Conservation (phyloP, 23 tunicate genomes). For the Trididemnum miniatum region DNA sequence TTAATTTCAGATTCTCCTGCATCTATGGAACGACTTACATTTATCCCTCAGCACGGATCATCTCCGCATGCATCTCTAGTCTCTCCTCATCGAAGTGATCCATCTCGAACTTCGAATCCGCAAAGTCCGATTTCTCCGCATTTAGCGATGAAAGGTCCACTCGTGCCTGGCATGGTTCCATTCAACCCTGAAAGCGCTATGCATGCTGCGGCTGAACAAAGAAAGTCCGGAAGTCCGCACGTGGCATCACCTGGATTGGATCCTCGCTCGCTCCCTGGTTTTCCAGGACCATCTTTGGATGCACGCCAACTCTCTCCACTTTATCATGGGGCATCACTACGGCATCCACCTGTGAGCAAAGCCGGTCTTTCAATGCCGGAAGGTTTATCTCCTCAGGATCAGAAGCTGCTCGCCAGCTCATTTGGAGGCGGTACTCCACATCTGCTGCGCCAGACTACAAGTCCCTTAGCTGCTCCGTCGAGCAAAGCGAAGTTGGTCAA, state of each 20-base stretch:
- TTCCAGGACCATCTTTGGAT: no score
- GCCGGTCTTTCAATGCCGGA: neutral
- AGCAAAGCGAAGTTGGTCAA: neutral
- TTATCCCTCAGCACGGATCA: slow-evolving; percentile 22
- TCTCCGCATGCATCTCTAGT: neutral
- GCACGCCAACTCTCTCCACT: slow-evolving; percentile 13
- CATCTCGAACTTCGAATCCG: neutral
- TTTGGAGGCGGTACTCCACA: neutral
- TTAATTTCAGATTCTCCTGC: slow-evolving; percentile 37
- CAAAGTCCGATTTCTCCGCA: slow-evolving; percentile 51
- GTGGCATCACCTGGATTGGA: neutral
- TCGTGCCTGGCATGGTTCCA: neutral
- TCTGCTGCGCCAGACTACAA: slow-evolving; percentile 9
- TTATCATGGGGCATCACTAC: neutral
- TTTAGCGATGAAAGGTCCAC: neutral
- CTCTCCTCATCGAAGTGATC: slow-evolving; percentile 12
- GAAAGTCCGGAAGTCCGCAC: slow-evolving; percentile 25
- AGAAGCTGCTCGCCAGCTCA: neutral
- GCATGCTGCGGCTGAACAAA: neutral
- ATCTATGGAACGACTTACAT: slow-evolving; percentile 33
- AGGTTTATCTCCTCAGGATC: neutral
- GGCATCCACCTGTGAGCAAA: slow-evolving; percentile 12
- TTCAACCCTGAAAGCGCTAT: neutral
- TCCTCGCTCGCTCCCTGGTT: neutral
- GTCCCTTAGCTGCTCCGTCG: neutral